Conservation (phyloP, 2,113 vertebrate species). For the Corythoichthys haematopterus region DNA sequence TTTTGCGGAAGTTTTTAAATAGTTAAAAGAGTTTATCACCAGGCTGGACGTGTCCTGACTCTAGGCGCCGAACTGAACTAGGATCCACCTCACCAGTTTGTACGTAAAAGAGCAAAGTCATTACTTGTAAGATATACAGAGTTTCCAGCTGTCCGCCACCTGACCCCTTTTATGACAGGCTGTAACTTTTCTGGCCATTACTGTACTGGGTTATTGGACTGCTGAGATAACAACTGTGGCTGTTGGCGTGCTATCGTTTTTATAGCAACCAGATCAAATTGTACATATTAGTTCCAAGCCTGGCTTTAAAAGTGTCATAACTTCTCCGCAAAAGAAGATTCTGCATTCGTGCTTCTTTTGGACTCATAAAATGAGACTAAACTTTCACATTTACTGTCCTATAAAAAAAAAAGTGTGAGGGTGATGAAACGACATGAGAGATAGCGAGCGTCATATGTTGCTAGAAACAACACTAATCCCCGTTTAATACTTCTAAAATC, state of each 20-base stretch:
- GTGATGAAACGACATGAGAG: slow-evolving; percentile 32
- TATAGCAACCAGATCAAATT: slow-evolving; percentile 14
- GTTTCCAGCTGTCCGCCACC: slow-evolving; percentile 52
- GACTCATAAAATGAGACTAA: background rate
- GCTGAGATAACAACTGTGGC: slow-evolving; percentile 31
- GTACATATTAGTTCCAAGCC: slow-evolving; percentile 14
- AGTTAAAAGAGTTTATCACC: too few species aligned
- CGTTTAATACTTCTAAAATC: slow-evolving; percentile 54
- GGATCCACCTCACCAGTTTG: background rate
- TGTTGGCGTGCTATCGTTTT: slow-evolving; percentile 24
- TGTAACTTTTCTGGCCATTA: slow-evolving; percentile 48
- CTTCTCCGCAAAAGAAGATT: background rate
- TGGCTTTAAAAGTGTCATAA: slow-evolving; percentile 2
- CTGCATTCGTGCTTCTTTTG: background rate
- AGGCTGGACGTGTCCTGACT: too few species aligned
- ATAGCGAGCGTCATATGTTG: slow-evolving; percentile 47
- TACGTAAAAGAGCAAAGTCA: slow-evolving; percentile 13
- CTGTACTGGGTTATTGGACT: slow-evolving; percentile 17
- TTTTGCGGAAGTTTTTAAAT: too few species aligned
- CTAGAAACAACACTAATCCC: slow-evolving; percentile 55
- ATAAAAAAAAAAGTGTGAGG: slow-evolving; percentile 7
- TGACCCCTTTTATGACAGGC: slow-evolving; percentile 46
- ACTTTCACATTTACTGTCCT: background rate
- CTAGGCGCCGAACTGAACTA: background rate
- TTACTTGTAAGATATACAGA: slow-evolving; percentile 45